These are phyloP conservation scores for Syncerus caffer DNA, from an alignment of 2,797 vertebrate species.

Conservation along the genomic window DNA sequence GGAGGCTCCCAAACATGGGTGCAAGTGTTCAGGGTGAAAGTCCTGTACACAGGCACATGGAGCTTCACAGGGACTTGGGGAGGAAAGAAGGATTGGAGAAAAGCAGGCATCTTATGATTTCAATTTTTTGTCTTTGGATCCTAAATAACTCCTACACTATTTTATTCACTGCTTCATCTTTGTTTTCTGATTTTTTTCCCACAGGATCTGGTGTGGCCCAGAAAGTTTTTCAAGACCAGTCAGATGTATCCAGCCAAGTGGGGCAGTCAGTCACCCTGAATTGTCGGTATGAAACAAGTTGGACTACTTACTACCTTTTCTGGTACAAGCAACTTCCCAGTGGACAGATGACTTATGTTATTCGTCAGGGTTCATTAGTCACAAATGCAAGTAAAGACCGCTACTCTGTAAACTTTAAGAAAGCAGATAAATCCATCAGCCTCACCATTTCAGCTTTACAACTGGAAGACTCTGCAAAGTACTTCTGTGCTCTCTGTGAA, in stretches of 20 bases:
- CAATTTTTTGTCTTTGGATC: no score
- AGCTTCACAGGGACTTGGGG: no score
- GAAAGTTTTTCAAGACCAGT: background rate
- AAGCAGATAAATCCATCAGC: background rate
- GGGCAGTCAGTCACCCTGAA: background rate
- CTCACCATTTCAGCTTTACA: constrained; percentile 21
- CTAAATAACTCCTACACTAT: no score
- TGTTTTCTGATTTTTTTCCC: background rate
- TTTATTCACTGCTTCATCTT: no score
- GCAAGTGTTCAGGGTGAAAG: no score
- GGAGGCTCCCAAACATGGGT: no score
- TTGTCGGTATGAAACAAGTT: constrained; percentile 27
- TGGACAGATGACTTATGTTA: background rate
- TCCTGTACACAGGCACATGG: no score
- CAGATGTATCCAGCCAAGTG: background rate
- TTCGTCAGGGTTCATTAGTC: accelerated
- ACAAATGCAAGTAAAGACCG: no score
- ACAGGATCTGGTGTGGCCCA: constrained; percentile 31
- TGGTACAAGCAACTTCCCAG: constrained; percentile 49
- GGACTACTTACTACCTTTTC: accelerated
- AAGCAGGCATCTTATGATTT: no score
- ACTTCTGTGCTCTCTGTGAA: background rate
- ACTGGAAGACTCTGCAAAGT: background rate
- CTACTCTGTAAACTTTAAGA: no score
- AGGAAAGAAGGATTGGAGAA: no score